Evolutionary conservation across 2,113 vertebrate species (phyloP).

Genomic region (Mustelus asterias): DNA sequence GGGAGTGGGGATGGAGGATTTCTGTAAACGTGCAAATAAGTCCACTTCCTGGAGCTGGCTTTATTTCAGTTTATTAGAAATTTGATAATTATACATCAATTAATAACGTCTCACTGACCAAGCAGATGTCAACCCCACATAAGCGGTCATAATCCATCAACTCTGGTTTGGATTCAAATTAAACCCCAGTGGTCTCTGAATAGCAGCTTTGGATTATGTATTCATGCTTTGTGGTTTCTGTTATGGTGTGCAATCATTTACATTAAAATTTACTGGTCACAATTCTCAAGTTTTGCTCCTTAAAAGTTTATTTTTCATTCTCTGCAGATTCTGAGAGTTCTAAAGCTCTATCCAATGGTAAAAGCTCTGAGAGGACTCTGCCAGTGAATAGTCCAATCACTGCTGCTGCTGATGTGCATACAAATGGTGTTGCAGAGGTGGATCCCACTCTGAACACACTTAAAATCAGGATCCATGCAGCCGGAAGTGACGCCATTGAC

Average conservation of each 20-base stretch:
- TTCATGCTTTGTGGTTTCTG: neutral
- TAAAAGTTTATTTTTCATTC: neutral
- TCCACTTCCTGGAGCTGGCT: neutral
- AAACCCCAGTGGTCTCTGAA: neutral
- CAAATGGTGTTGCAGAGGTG: neutral
- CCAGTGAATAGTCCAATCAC: no score
- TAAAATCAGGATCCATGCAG: conserved; percentile 40
- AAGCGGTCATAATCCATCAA: neutral
- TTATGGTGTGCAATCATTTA: neutral
- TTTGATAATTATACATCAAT: neutral
- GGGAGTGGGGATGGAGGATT: neutral
- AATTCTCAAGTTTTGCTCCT: neutral
- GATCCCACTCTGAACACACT: conserved; percentile 19
- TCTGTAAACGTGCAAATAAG: neutral
- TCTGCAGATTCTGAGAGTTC: neutral
- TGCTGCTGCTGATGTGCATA: neutral
- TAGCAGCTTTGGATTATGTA: neutral
- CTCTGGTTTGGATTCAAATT: neutral
- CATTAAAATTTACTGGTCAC: neutral
- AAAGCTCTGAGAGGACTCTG: neutral
- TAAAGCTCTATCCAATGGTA: neutral
- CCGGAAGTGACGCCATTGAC: conserved; percentile 40
- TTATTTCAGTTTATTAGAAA: neutral
- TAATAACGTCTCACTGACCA: neutral
- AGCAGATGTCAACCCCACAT: neutral